These are phyloP conservation scores for Ornithoptera priamus DNA, from an alignment of 2,888 invertebrate species.

Conservation along the genomic window DNA sequence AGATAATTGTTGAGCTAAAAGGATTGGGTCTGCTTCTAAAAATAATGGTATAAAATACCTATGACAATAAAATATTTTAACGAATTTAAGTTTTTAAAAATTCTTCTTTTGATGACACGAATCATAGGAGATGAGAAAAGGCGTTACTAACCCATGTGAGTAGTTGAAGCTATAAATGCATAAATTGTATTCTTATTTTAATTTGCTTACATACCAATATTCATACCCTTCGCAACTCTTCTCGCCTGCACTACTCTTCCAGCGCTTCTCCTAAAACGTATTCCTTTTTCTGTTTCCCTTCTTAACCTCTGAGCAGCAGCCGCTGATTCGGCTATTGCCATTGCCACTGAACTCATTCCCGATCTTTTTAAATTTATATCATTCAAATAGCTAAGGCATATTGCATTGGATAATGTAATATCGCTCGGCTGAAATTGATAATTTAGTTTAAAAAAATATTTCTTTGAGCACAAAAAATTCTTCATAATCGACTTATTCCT, in stretches of 20 bases:
- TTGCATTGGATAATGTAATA: slow-evolving; percentile 64
- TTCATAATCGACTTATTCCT: neutral
- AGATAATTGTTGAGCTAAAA: slow-evolving; percentile 72
- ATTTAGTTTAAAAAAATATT: neutral
- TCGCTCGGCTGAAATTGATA: slow-evolving; percentile 63
- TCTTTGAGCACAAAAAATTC: neutral
- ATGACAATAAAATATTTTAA: too few relatives aligned
- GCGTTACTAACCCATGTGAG: neutral
- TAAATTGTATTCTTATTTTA: neutral
- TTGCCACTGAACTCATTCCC: slow-evolving; percentile 68
- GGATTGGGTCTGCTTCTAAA: slow-evolving; percentile 68
- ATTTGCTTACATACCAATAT: slow-evolving; percentile 56
- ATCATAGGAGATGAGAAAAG: neutral
- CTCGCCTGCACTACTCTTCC: slow-evolving; percentile 70
- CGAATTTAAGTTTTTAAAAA: neutral
- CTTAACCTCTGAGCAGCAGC: slow-evolving; percentile 68
- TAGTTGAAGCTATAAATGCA: too few relatives aligned
- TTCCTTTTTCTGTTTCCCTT: slow-evolving; percentile 71
- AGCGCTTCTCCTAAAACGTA: slow-evolving; percentile 69
- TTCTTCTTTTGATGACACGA: too few relatives aligned
- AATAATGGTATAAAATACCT: slow-evolving; percentile 3
- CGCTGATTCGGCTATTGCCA: slow-evolving; percentile 71
- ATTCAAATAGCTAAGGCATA: slow-evolving; percentile 68
- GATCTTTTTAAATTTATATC: slow-evolving; percentile 71
- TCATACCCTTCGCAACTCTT: slow-evolving; percentile 71